Conservation (phyloP, 2,888 invertebrate species). For the Hyalella azteca region DNA sequence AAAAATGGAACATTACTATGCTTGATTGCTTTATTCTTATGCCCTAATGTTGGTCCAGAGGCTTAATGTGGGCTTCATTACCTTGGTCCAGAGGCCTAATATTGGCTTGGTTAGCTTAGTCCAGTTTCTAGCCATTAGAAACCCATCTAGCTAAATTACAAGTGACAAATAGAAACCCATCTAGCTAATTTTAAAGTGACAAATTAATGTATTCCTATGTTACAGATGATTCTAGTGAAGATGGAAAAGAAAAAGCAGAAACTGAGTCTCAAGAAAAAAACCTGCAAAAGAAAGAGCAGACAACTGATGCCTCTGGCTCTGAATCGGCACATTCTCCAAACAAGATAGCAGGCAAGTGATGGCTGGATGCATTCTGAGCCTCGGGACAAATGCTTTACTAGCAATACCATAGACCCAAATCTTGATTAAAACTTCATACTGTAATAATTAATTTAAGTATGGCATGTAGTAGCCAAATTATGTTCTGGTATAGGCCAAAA, state of each 20-base stretch:
- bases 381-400: background rate
- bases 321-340: background rate
- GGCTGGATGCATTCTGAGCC: no score
- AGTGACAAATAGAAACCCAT: background rate
- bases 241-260: constrained; percentile 30
- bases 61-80: background rate
- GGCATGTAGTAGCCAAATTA: no score
- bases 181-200: background rate
- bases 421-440: background rate
- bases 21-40: no score
- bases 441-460: background rate
- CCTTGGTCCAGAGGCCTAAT: background rate
- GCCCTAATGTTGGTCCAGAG: background rate
- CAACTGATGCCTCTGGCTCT: background rate
- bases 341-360: background rate
- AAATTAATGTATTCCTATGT: background rate
- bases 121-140: background rate
- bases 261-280: constrained; percentile 22
- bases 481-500: background rate
- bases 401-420: background rate
- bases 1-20: no score
- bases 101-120: background rate
- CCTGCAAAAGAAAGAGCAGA: background rate
- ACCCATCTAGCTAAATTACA: background rate
- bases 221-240: constrained; percentile 25